phyloP scores from a whole-genome alignment of 2,797 vertebrate genomes.

The Mus spretus region DNA sequence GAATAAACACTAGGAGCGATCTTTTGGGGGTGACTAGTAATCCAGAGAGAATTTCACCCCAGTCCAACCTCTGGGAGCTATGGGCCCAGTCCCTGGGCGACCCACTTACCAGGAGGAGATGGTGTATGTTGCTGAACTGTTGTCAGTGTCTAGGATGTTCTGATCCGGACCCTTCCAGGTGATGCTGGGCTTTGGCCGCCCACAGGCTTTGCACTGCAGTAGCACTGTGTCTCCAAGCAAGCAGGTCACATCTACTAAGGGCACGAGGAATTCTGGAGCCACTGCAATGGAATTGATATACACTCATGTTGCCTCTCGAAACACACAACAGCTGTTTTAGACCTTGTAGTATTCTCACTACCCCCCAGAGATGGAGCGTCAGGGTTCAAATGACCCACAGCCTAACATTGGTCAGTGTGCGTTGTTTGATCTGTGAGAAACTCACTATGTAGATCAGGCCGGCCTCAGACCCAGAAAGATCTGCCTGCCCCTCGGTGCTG shows the following conservation, averaged over 20 bases:
- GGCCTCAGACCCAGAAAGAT: background rate
- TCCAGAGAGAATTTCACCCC: background rate
- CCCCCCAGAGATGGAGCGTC: background rate
- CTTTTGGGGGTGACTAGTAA: background rate
- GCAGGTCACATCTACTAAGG: conserved; percentile 96
- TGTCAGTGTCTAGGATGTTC: conserved; percentile 94
- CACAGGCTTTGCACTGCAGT: conserved; percentile 97
- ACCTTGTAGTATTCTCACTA: background rate
- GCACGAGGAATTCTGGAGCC: conserved; percentile 97
- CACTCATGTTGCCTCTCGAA: background rate
- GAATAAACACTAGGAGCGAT: background rate
- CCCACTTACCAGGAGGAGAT: conserved; percentile 89
- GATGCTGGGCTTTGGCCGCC: conserved; percentile 95
- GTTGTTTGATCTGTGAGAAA: background rate
- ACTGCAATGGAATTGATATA: conserved; percentile 89
- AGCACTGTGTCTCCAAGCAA: conserved; percentile 97
- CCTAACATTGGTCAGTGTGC: background rate
- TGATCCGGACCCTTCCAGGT: conserved; percentile 98
- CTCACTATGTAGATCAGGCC: background rate
- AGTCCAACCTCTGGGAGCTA: background rate
- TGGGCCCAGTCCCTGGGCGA: rapidly evolving
- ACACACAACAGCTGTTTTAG: background rate
- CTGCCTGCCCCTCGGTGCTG: background rate
- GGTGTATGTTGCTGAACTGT: conserved; percentile 88
- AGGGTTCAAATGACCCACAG: background rate